phyloP scores from a whole-genome alignment of 1,140 invertebrate genomes.

The Aradophagus sp. region DNA sequence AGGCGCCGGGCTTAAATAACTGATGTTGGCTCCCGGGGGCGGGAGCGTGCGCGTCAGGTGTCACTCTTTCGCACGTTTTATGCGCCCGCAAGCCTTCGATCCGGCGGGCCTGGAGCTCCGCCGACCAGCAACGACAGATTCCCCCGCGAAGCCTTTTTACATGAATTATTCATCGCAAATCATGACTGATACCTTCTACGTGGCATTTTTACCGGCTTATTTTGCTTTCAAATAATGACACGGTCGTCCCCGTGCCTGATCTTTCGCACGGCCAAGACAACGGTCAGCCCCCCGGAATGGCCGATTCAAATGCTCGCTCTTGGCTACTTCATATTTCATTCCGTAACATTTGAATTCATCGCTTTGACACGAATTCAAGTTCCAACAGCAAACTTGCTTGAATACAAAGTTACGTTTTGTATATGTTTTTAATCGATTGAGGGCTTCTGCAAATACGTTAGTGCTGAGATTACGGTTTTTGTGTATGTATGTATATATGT shows the following conservation, averaged over 20 bases:
- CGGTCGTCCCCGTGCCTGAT: slow-evolving; percentile 41
- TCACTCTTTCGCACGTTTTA: slow-evolving; percentile 55
- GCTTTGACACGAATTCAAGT: too few relatives aligned
- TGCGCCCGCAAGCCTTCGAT: slow-evolving; percentile 40
- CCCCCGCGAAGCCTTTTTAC: slow-evolving; percentile 49
- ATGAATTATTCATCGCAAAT: slow-evolving; percentile 71
- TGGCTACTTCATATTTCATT: slow-evolving; percentile 45
- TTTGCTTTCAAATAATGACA: slow-evolving; percentile 57
- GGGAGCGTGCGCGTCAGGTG: slow-evolving; percentile 52
- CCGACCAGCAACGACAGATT: slow-evolving; percentile 39
- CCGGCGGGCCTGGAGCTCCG: slow-evolving; percentile 11
- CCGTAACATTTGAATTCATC: too few relatives aligned
- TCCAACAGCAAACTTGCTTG: too few relatives aligned
- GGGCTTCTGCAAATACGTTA: too few relatives aligned
- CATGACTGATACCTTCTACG: slow-evolving; percentile 69
- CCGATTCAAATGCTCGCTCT: slow-evolving; percentile 14
- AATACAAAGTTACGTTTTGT: too few relatives aligned
- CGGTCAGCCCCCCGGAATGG: slow-evolving; percentile 33
- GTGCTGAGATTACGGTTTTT: too few relatives aligned
- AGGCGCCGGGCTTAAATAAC: slow-evolving; percentile 52
- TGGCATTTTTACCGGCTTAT: slow-evolving; percentile 62
- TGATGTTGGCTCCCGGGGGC: slow-evolving; percentile 34
- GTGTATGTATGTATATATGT: too few relatives aligned
- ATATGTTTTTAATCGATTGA: too few relatives aligned
- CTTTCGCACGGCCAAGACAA: slow-evolving; percentile 40